These are phyloP conservation scores for Pelobates cultripes DNA, from an alignment of 2,797 vertebrate species.

Conservation along the genomic window DNA sequence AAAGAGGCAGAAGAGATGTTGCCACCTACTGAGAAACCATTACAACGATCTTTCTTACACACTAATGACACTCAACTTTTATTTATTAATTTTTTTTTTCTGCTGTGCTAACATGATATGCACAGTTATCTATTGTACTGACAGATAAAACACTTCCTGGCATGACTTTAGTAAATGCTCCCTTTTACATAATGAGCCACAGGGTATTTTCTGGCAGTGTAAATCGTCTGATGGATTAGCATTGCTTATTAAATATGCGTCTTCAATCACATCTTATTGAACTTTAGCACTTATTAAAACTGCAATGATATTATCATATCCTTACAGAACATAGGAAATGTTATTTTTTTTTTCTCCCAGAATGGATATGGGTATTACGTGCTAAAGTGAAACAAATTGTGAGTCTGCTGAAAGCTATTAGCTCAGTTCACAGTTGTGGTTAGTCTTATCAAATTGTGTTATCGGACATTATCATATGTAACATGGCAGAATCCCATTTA, in stretches of 20 bases:
- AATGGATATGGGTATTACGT: not conserved
- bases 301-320: not conserved
- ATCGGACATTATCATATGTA: no score
- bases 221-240: not conserved
- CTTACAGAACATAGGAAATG: not conserved
- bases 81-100: not conserved
- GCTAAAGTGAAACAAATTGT: not conserved
- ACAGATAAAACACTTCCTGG: not conserved
- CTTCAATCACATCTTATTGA: constrained; percentile 3
- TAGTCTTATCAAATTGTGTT: no score
- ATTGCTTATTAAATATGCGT: constrained; percentile 1
- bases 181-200: not conserved
- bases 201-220: not conserved
- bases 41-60: not conserved
- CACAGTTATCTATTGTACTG: not conserved
- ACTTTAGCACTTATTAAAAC: constrained; percentile 1
- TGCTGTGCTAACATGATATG: not conserved
- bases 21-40: not conserved
- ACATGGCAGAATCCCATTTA: no score
- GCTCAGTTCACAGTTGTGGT: no score
- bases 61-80: not conserved
- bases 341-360: not conserved
- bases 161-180: not conserved
- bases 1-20: not conserved
- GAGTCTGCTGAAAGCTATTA: no score